Conservation (phyloP, 1,140 invertebrate genomes). For the Apis laboriosa region DNA sequence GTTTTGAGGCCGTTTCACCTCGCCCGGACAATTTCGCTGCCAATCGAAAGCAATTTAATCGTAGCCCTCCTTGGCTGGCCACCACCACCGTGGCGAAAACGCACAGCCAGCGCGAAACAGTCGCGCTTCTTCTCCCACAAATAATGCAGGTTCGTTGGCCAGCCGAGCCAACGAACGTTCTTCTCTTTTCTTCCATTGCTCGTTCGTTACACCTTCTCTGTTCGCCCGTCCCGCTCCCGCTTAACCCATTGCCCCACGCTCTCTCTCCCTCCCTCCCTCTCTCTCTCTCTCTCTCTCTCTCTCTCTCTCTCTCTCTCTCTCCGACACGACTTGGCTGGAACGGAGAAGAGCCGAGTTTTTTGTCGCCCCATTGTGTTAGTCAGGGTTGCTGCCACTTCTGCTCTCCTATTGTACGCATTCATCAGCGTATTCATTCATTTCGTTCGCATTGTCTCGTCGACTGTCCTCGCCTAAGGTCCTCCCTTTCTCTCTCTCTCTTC, state of each 20-base stretch:
- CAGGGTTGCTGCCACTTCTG: slow-evolving; percentile 71
- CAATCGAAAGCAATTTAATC: slow-evolving; percentile 63
- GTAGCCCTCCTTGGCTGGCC: slow-evolving; percentile 2
- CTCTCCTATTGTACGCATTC: slow-evolving; percentile 76
- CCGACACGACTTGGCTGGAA: slow-evolving; percentile 65
- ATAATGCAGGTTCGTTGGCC: slow-evolving; percentile 66
- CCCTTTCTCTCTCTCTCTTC: background rate
- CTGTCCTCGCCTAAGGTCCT: slow-evolving; percentile 73
- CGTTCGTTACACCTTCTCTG: slow-evolving; percentile 47
- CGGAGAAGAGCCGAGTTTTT: slow-evolving; percentile 73
- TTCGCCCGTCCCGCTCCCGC: background rate
- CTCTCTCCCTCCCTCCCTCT: slow-evolving; percentile 48
- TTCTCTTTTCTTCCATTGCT: background rate
- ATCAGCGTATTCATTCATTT: slow-evolving; percentile 80
- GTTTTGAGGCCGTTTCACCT: slow-evolving; percentile 47
- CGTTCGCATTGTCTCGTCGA: slow-evolving; percentile 73
- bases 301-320: slow-evolving; percentile 45
- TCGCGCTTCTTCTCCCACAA: slow-evolving; percentile 60
- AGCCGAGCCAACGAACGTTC: slow-evolving; percentile 17
- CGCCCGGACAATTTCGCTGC: slow-evolving; percentile 55
- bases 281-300: slow-evolving; percentile 31
- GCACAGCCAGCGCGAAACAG: slow-evolving; percentile 49
- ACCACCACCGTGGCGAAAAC: slow-evolving; percentile 25
- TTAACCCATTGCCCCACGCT: slow-evolving; percentile 37
- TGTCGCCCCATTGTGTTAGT: slow-evolving; percentile 76